A percentile compares a stretch with the other conserved stretches of the same genome.
Evolutionary conservation across 2,888 invertebrate genomes (phyloP).

Genomic region (Melieria crassipennis): DNA sequence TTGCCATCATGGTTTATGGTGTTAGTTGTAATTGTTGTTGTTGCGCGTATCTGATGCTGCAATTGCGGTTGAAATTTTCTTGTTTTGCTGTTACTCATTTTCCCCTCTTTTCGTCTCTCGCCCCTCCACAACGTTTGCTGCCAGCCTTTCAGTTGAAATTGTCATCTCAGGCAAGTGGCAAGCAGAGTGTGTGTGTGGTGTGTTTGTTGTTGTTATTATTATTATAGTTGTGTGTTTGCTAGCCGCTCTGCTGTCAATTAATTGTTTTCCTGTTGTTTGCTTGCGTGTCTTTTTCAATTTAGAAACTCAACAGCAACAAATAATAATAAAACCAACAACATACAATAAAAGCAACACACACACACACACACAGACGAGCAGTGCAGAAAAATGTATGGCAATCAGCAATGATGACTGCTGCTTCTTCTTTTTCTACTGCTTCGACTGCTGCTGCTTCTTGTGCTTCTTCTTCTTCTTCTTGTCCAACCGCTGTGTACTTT

Average conservation of each 20-base stretch:
- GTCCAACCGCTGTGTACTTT: no score
- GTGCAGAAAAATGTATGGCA: no score
- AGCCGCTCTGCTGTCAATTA: not conserved
- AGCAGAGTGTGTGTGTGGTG: slow-evolving; percentile 1
- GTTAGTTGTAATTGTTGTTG: not conserved
- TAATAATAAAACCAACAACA: no score
- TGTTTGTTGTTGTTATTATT: slow-evolving; percentile 13
- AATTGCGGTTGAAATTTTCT: slow-evolving; percentile 4
- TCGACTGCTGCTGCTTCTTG: no score
- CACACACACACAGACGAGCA: no score
- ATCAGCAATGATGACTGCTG: no score
- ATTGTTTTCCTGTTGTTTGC: not conserved
- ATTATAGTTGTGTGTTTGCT: not conserved
- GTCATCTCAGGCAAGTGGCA: slow-evolving; percentile 3
- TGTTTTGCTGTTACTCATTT: not conserved
- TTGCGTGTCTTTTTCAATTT: no score
- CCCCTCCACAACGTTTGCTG: slow-evolving; percentile 13
- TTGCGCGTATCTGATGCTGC: slow-evolving; percentile 8
- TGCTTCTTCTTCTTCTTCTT: no score
- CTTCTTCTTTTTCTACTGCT: no score
- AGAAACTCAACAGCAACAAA: no score
- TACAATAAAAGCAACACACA: no score
- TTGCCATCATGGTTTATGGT: no score
- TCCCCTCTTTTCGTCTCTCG: not conserved
- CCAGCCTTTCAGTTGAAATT: slow-evolving; percentile 9